These are phyloP conservation scores for Papilio polytes DNA, from an alignment of 1,140 invertebrate genomes.

Conservation along the genomic window DNA sequence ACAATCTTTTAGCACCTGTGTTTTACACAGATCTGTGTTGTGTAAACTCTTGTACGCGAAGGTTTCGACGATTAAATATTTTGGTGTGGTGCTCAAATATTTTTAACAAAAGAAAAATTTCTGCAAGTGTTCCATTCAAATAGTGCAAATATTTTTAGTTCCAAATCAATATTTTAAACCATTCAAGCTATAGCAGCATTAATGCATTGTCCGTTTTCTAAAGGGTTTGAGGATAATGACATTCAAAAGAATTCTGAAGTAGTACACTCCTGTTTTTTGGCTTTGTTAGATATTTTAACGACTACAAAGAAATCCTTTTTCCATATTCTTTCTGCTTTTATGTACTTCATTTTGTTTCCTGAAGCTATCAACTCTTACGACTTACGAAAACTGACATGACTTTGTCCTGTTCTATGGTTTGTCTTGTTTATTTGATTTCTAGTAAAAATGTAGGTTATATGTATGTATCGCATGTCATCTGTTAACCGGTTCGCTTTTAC, in stretches of 20 bases:
- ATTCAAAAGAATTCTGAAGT: background rate
- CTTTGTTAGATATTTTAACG: no score
- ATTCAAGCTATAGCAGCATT: background rate
- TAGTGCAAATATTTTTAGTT: background rate
- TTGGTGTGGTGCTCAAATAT: background rate
- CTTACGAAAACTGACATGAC: background rate
- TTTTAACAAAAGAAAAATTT: background rate
- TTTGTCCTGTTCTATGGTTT: no score
- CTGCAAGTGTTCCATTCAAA: background rate
- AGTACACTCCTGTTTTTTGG: no score
- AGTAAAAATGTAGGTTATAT: background rate
- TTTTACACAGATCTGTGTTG: background rate
- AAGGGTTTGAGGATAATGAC: background rate
- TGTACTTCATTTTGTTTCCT: background rate
- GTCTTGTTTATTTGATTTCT: no score
- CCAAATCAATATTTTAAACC: background rate
- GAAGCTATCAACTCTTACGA: no score
- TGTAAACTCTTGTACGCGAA: background rate
- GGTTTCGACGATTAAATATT: background rate
- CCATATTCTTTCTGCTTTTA: background rate
- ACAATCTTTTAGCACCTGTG: constrained; percentile 19
- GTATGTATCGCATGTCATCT: background rate
- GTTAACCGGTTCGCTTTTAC: background rate
- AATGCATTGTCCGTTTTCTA: background rate
- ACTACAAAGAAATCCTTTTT: background rate